Conservation (phyloP, 2,888 invertebrate genomes). For the Latheticus oryzae region DNA sequence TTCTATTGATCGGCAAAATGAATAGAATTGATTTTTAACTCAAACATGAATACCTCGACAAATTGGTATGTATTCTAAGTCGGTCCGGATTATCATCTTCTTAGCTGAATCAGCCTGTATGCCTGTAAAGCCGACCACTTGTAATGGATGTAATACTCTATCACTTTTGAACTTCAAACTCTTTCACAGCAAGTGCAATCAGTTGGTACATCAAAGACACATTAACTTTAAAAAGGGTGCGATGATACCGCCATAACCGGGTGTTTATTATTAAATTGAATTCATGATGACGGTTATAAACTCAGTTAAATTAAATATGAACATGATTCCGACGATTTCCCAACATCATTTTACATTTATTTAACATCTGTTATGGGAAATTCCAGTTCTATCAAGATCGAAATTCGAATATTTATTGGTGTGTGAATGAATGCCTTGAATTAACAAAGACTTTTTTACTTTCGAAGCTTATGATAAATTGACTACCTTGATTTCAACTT, state of each 20-base stretch:
- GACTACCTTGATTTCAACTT: constrained; percentile 18
- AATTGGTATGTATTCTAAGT: too few relatives aligned
- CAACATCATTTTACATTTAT: too few relatives aligned
- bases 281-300: constrained; percentile 29
- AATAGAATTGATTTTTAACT: too few relatives aligned
- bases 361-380: constrained; percentile 25
- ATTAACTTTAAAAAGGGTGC: constrained; percentile 15
- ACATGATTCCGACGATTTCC: too few relatives aligned
- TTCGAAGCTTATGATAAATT: constrained; percentile 24
- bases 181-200: constrained; percentile 15
- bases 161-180: constrained; percentile 7
- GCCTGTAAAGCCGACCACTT: too few relatives aligned
- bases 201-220: constrained; percentile 26
- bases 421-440: constrained; percentile 33
- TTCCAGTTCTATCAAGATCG: constrained; percentile 31
- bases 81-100: too few relatives aligned
- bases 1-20: too few relatives aligned
- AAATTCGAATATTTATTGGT: constrained; percentile 32
- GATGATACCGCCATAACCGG: constrained; percentile 19
- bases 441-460: constrained; percentile 32
- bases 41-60: too few relatives aligned
- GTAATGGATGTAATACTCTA: too few relatives aligned
- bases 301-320: constrained; percentile 32
- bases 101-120: too few relatives aligned
- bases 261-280: constrained; percentile 34